Percentiles rank a stretch among this genome's conserved stretches.
Conservation (phyloP, 2,113 vertebrate species). For the Sylvia atricapilla region DNA sequence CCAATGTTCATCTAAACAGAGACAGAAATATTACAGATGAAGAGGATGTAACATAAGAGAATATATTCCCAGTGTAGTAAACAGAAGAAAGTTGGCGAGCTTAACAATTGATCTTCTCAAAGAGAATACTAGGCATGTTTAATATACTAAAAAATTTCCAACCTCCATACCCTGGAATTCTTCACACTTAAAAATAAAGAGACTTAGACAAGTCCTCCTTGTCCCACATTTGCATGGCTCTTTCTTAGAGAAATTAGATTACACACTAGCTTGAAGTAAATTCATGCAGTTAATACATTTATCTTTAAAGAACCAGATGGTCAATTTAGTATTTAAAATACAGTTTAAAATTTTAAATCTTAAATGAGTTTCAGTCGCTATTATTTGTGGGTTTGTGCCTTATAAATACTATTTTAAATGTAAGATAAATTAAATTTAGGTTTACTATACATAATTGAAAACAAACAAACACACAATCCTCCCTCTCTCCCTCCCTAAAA, state of each 20-base stretch:
- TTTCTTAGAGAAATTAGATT: conserved; percentile 56
- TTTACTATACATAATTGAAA: neutral
- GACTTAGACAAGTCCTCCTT: neutral
- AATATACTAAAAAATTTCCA: neutral
- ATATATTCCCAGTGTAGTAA: neutral
- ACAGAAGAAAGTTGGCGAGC: neutral
- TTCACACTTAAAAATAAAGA: conserved; percentile 24
- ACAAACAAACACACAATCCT: neutral
- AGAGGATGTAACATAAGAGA: neutral
- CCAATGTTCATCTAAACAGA: neutral
- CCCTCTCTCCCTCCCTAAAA: fast-evolving
- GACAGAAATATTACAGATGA: neutral
- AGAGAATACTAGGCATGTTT: neutral
- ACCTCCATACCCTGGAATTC: neutral
- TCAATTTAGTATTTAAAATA: conserved; percentile 23
- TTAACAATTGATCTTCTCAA: neutral
- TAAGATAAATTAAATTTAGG: neutral
- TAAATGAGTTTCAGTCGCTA: neutral
- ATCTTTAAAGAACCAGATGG: conserved; percentile 51
- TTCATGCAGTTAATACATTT: conserved; percentile 39
- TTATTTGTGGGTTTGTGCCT: neutral
- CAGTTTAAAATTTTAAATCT: conserved; percentile 19
- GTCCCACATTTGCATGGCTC: conserved; percentile 10
- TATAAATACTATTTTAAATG: neutral
- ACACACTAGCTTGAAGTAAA: conserved; percentile 37